Conservation (phyloP, 1,140 invertebrate genomes). For the Spodoptera litura region DNA sequence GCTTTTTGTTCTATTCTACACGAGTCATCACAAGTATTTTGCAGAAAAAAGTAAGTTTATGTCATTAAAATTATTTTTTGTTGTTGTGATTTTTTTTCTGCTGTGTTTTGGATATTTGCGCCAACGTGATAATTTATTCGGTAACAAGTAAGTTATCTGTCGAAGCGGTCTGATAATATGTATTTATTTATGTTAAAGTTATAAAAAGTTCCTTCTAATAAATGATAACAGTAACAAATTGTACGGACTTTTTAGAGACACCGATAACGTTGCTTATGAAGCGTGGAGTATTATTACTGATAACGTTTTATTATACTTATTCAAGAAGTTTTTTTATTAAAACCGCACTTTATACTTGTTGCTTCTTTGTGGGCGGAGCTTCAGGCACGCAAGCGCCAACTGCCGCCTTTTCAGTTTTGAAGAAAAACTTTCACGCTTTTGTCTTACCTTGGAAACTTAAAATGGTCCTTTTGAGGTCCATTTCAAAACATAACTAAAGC, state of each 20-base stretch:
- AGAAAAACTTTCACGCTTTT: constrained; percentile 19
- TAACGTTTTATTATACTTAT: constrained; percentile 18
- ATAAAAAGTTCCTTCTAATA: constrained; percentile 37
- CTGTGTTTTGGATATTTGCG: constrained; percentile 14
- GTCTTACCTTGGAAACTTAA: not conserved
- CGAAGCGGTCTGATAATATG: constrained; percentile 30
- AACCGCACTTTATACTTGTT: constrained; percentile 56
- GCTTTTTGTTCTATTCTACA: constrained; percentile 6
- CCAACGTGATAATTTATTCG: constrained; percentile 20
- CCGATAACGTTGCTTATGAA: constrained; percentile 25
- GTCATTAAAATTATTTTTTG: constrained; percentile 28
- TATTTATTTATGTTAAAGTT: constrained; percentile 10
- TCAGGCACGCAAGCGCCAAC: constrained; percentile 61
- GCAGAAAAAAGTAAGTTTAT: constrained; percentile 54
- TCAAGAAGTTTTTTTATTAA: not conserved
- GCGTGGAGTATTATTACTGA: constrained; percentile 18
- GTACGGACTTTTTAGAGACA: constrained; percentile 36
- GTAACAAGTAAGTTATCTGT: constrained; percentile 26
- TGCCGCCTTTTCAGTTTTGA: constrained; percentile 42
- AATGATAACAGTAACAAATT: constrained; percentile 41
- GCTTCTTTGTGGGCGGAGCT: constrained; percentile 61
- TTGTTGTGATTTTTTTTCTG: constrained; percentile 20
- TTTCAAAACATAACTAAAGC: not conserved
- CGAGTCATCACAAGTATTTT: constrained; percentile 1
- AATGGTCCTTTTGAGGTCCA: too few species aligned